Base-by-base conservation (phyloP, 2,113 vertebrate genomes). In the Toxostoma redivivum region DNA sequence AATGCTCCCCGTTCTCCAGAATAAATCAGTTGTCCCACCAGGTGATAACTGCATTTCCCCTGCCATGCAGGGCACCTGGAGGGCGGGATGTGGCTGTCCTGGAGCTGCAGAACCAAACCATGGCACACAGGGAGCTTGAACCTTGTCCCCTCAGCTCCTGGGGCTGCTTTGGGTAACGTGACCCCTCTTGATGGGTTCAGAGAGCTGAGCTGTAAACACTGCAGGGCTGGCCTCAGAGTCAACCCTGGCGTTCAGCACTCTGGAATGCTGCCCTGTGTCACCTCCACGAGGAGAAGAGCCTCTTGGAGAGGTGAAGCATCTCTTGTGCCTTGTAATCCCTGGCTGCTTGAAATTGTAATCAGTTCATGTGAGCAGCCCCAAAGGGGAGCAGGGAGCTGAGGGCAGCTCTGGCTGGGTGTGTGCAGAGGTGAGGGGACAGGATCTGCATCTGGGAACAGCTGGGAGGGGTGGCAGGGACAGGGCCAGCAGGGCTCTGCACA, bases 161-260 rank as follows among this genome's bases (percentile, higher is more conserved):
- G 71, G 51, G 67, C 53, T 25, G 54, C 2, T 2, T 9, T 62
- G 62, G n/a, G 54, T 1, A 8, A 7, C 1, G 2, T 51, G 85
- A 71, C 22, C 47, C 7, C 5, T 1, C 35, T 53, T 2, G 51
- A 33, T 84, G 82, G 82, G 44, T 74, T 92, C 17, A 3, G 88
- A 69, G 84, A 83, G 79, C 82, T 3, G 38, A 3, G 9, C 67
- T 77, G 81, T 74, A 84, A 94, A 93, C 67, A 40, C 7, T 3
- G 56, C 45, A 21, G 71, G 83, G 0, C 53, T 95, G 88, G 86
- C 93, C 94, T 81, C 38, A 6, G 13, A 67, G 42, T 61, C 80
- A 95, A 28, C 92, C 53, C 88, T 71, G 93, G 56, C 90, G 88
- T 90, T 90, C 82, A 66, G 7, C 76, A 10, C 93, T 73, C 76